A percentile compares a stretch with the other conserved stretches of the same genome.
Evolutionary conservation across 2,797 vertebrate genomes (phyloP).

Genomic region (Gephyroberyx darwinii): DNA sequence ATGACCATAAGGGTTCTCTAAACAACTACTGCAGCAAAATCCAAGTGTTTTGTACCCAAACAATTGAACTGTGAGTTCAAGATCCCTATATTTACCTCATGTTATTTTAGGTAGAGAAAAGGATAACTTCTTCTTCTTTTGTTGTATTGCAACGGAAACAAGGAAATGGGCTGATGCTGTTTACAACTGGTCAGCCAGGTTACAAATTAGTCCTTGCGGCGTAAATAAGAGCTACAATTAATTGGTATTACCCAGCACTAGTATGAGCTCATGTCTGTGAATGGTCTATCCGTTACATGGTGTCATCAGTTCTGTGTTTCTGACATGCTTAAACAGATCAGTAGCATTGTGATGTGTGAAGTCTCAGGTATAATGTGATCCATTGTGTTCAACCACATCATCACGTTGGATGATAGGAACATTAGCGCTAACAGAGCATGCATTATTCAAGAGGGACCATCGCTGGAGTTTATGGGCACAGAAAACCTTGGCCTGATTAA

Average conservation of each 20-base stretch:
- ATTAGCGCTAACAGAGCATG: constrained; percentile 56
- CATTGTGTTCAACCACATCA: constrained; percentile 54
- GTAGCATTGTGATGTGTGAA: constrained; percentile 37
- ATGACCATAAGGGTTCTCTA: not conserved
- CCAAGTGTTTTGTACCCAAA: not conserved
- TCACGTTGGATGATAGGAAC: constrained; percentile 44
- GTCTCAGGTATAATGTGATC: constrained; percentile 53
- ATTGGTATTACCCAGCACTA: not conserved
- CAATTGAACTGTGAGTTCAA: not conserved
- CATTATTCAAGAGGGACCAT: constrained; percentile 69
- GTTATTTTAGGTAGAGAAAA: too few relatives aligned
- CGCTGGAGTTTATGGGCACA: constrained; percentile 58
- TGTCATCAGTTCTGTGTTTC: constrained; percentile 18
- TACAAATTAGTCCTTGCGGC: not conserved
- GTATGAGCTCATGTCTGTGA: not conserved
- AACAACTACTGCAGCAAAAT: not conserved
- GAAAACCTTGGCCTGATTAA: constrained; percentile 72
- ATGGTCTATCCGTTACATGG: not conserved
- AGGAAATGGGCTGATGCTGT: not conserved
- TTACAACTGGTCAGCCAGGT: not conserved
- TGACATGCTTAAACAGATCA: constrained; percentile 24
- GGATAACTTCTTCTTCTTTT: too few relatives aligned
- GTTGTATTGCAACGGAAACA: too few relatives aligned
- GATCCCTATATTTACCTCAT: not conserved
- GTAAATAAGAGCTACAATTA: not conserved